phyloP scores from a whole-genome alignment of 2,888 invertebrate genomes.

The Apotomis turbidana region DNA sequence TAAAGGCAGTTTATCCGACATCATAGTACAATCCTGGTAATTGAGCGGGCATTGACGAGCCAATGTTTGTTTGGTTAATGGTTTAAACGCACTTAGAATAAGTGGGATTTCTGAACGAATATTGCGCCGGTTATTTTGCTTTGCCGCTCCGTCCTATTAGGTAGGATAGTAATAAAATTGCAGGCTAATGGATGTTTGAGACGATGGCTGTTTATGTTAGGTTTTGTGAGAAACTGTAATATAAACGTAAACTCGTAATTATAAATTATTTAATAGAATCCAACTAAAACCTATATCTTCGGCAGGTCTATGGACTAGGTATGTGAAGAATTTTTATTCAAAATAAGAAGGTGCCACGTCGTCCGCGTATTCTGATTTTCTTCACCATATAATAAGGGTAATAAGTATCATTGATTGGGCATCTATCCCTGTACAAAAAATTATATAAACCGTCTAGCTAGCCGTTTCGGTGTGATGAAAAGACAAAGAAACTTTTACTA shows the following conservation, averaged over 20 bases:
- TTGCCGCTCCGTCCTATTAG: constrained; percentile 33
- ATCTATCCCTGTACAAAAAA: too few relatives aligned
- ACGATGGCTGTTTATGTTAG: constrained; percentile 24
- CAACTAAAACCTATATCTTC: too few relatives aligned
- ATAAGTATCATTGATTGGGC: too few relatives aligned
- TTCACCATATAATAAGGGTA: too few relatives aligned
- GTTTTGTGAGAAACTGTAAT: constrained; percentile 1
- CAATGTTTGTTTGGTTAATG: constrained; percentile 41
- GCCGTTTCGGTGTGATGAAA: too few relatives aligned
- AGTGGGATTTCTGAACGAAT: constrained; percentile 42
- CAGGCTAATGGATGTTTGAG: constrained; percentile 33
- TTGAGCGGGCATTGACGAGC: constrained; percentile 43
- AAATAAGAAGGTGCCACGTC: too few relatives aligned
- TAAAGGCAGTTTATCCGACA: constrained; percentile 29
- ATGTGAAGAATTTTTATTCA: too few relatives aligned
- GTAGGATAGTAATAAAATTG: constrained; percentile 36
- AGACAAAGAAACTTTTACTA: too few relatives aligned
- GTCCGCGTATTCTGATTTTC: too few relatives aligned
- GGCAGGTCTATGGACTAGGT: too few relatives aligned
- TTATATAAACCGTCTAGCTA: too few relatives aligned
- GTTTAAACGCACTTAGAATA: constrained; percentile 40
- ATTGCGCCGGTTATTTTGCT: constrained; percentile 33
- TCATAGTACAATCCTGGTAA: constrained; percentile 47
- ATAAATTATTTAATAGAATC: neutral
- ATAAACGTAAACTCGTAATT: neutral